Evolutionary conservation across 2,113 vertebrate genomes (phyloP), one percentile per base, ranked within the genome.

Genomic region (Alectura lathami): DNA sequence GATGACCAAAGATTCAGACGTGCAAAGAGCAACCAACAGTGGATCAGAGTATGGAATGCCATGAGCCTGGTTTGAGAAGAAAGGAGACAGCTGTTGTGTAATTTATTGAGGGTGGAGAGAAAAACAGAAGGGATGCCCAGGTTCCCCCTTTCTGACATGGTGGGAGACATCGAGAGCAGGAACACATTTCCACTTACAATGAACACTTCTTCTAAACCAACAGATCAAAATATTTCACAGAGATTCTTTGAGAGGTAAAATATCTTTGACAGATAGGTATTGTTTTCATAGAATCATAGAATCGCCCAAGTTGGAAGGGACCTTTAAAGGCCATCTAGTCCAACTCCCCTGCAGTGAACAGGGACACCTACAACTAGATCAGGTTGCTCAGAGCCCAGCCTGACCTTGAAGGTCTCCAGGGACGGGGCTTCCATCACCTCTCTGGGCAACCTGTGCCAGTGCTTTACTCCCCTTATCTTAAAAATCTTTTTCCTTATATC

Each of bases 1-100:
- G 42, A 15, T 2, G 22, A 38, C 45, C 59, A 48, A 78, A 47
- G 59, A 42, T 27, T 64, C 23, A 30, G n/a, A n/a, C 0, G 17
- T 40, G 6, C 3, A 2, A 77, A 66, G n/a, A 0, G 1, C 45
- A 51, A 56, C 42, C 30, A 50, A 24, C 10, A 24, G 40, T 0
- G 0, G 51, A 60, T 48, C 13, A 32, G 51, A 24, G 34, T 29
- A 42, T 13, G 29, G 30, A n/a, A 56, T 43, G 47, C 62, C 27
- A 9, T 3, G 13, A 68, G 34, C 11, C 45, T 60, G n/a, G n/a
- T 78, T 72, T 83, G 72, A 48, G 59, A 73, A 66, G 57, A 59
- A 83, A 83, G 77, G 57, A 6, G 50, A 59, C 20, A 59, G 38
- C 23, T 34, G n/a, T 40, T 47, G 40, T 48, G 57, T 42, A 50